phyloP scores from a whole-genome alignment of 2,888 invertebrate species.

The Sylvicola fuscatus region DNA sequence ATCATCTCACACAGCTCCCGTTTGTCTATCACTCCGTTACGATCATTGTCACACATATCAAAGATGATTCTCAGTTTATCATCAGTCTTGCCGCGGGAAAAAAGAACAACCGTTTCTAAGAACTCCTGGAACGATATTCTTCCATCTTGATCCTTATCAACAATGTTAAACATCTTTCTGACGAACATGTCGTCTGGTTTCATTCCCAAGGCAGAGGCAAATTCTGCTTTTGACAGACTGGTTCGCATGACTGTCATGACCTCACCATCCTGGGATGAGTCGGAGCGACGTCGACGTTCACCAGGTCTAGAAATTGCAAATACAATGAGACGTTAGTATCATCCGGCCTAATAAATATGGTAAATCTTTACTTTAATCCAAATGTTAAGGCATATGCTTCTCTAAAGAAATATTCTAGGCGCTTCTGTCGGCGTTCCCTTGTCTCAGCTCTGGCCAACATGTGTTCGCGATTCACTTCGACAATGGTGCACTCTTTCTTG shows the following conservation, averaged over 20 bases:
- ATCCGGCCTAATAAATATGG: constrained; percentile 1
- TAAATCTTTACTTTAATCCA: constrained; percentile 32
- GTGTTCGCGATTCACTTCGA: constrained; percentile 54
- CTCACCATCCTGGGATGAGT: constrained; percentile 55
- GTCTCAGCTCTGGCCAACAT: constrained; percentile 86
- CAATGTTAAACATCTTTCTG: constrained; percentile 93
- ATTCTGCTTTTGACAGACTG: constrained; percentile 75
- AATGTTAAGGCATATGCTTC: constrained; percentile 90
- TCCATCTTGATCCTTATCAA: constrained; percentile 85
- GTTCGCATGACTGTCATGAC: constrained; percentile 87
- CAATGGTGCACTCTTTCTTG: constrained; percentile 58
- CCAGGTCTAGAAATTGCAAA: constrained; percentile 37
- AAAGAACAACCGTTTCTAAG: constrained; percentile 78
- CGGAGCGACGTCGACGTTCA: constrained; percentile 53
- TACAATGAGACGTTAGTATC: background rate
- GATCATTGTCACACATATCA: constrained; percentile 93
- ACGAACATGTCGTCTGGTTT: constrained; percentile 86
- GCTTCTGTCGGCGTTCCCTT: constrained; percentile 75
- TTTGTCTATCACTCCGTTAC: constrained; percentile 86
- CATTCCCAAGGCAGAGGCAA: constrained; percentile 92
- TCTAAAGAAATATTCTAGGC: constrained; percentile 86
- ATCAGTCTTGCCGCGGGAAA: constrained; percentile 81
- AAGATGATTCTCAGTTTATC: constrained; percentile 87
- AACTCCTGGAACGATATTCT: constrained; percentile 92
- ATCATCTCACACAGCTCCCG: constrained; percentile 86